These are phyloP conservation scores for Nebria salina DNA, from an alignment of 2,888 invertebrate species.

Conservation along the genomic window DNA sequence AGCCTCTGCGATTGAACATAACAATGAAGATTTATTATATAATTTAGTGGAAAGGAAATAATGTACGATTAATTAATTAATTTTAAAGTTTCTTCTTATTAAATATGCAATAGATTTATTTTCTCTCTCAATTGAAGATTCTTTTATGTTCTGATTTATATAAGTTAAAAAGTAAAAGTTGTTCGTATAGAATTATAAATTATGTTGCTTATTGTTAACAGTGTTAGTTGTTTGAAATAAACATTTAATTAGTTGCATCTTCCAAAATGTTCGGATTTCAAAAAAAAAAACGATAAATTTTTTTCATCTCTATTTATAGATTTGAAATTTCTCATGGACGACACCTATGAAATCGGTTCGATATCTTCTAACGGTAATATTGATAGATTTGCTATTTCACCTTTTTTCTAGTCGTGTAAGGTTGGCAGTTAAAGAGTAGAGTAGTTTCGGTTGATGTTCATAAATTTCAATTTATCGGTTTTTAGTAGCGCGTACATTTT, in stretches of 20 bases:
- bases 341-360: not conserved
- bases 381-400: not conserved
- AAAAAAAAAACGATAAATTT: not conserved
- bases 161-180: not conserved
- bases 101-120: not conserved
- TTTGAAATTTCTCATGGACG: not conserved
- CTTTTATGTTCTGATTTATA: not conserved
- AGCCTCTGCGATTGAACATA: not conserved
- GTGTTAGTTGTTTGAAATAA: too few relatives aligned
- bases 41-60: not conserved
- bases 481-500: not conserved
- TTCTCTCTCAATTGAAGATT: not conserved
- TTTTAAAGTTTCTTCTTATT: not conserved
- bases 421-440: not conserved
- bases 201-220: not conserved
- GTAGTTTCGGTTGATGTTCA: not conserved
- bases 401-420: not conserved
- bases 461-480: not conserved
- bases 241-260: too few relatives aligned
- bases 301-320: not conserved
- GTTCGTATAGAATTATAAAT: not conserved
- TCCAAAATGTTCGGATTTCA: too few relatives aligned
- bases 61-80: not conserved
- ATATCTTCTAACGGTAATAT: not conserved
- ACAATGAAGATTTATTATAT: slow-evolving; percentile 1